Conservation (phyloP, 2,888 invertebrate species). For the Parasteatoda lunata region DNA sequence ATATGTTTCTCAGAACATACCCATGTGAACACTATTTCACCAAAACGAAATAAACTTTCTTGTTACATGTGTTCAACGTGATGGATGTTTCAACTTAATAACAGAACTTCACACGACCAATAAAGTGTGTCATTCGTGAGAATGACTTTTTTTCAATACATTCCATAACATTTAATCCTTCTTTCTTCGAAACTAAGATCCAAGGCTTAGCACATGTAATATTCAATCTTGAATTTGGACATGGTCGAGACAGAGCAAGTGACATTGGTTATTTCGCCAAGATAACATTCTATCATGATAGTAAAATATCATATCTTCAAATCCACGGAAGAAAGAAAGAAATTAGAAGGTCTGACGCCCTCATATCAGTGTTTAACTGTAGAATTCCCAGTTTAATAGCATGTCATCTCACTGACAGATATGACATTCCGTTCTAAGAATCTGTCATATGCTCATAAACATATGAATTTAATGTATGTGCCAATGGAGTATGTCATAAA, state of each 20-base stretch:
- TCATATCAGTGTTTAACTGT: background rate
- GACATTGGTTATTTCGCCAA: background rate
- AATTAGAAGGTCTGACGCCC: constrained; percentile 12
- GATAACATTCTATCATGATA: background rate
- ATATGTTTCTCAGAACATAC: too few species aligned
- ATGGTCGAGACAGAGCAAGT: background rate
- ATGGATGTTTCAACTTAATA: too few species aligned
- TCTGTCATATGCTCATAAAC: constrained; percentile 2
- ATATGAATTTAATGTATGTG: constrained; percentile 27
- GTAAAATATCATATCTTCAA: background rate
- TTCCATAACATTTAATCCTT: too few species aligned
- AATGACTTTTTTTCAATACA: too few species aligned
- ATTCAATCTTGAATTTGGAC: too few species aligned
- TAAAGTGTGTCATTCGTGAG: too few species aligned
- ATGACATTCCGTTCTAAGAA: constrained; percentile 29
- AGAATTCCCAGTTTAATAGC: constrained; percentile 1
- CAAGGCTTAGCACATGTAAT: too few species aligned
- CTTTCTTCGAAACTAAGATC: too few species aligned
- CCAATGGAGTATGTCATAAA: constrained; percentile 27
- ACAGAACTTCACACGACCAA: too few species aligned
- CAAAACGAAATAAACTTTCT: too few species aligned
- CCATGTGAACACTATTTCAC: too few species aligned
- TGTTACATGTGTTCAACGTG: too few species aligned
- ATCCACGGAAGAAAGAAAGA: background rate
- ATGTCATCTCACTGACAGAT: constrained; percentile 10